phyloP scores from a whole-genome alignment of 1,140 invertebrate genomes.

The Hetaerina americana region DNA sequence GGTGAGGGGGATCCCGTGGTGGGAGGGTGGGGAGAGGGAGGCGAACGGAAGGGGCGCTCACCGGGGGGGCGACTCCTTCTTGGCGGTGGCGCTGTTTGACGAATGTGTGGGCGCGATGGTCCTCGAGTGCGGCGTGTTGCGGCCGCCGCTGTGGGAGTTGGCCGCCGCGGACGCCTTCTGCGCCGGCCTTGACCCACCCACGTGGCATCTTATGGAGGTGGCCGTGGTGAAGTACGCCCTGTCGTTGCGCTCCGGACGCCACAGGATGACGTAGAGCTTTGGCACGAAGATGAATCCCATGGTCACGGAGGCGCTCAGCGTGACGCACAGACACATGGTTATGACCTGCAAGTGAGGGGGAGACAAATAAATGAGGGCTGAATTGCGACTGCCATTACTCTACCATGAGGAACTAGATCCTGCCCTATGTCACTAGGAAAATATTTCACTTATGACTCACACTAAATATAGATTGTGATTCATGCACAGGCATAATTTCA shows the following conservation, averaged over 20 bases:
- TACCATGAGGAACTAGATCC: no score
- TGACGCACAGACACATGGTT: slow-evolving; percentile 56
- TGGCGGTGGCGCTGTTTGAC: background rate
- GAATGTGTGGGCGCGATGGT: background rate
- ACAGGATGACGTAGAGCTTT: slow-evolving; percentile 65
- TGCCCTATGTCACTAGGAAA: no score
- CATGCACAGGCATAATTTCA: no score
- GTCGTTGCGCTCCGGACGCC: slow-evolving; percentile 65
- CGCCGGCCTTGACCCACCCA: slow-evolving; percentile 33
- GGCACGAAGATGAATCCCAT: slow-evolving; percentile 64
- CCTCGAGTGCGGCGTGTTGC: slow-evolving; percentile 1
- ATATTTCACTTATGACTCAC: no score
- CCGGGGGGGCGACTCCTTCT: background rate
- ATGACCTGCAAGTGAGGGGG: slow-evolving; percentile 50
- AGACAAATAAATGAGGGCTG: no score
- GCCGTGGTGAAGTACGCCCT: slow-evolving; percentile 63
- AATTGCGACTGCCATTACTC: no score
- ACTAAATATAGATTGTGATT: no score
- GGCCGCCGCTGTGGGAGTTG: slow-evolving; percentile 4
- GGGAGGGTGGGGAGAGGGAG: background rate
- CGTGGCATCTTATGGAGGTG: slow-evolving; percentile 65
- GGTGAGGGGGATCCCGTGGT: background rate
- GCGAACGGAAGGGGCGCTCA: no score
- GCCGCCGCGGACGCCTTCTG: background rate
- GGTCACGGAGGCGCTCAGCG: slow-evolving; percentile 59